These are phyloP conservation scores for Drosophila paranaensis DNA, from an alignment of 2,888 invertebrate species.

Conservation along the genomic window DNA sequence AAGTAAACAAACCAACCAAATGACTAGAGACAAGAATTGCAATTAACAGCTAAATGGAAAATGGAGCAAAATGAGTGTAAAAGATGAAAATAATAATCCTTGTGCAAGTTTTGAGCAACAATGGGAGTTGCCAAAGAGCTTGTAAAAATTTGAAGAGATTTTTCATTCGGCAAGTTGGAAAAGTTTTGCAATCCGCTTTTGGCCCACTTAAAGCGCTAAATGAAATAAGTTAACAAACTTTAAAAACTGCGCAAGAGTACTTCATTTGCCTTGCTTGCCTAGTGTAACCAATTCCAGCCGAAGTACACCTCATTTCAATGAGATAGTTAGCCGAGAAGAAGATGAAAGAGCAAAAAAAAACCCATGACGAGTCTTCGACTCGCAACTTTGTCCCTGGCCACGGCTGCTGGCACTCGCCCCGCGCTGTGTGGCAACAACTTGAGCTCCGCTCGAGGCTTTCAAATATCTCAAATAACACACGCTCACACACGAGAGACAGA, in stretches of 20 bases:
- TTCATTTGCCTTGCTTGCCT: constrained; percentile 9
- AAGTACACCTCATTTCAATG: constrained; percentile 25
- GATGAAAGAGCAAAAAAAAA: constrained; percentile 10
- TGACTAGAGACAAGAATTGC: not conserved
- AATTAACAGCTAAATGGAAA: not conserved
- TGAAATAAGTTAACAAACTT: constrained; percentile 35
- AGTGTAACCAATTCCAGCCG: constrained; percentile 16
- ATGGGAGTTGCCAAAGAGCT: constrained; percentile 14
- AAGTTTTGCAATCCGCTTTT: constrained; percentile 36
- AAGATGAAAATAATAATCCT: not conserved
- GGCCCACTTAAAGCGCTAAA: constrained; percentile 32
- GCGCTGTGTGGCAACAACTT: constrained; percentile 36
- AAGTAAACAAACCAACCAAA: not conserved
- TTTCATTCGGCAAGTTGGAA: constrained; percentile 28
- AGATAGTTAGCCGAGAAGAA: constrained; percentile 6
- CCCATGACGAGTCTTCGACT: constrained; percentile 24
- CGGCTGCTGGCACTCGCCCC: constrained; percentile 40
- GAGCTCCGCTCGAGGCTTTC: constrained; percentile 46
- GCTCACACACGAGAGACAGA: constrained; percentile 22
- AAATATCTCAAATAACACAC: constrained; percentile 50
- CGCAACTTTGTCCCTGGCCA: constrained; percentile 43
- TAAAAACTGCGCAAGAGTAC: constrained; percentile 17
- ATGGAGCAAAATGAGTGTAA: not conserved
- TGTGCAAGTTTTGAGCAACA: constrained; percentile 12
- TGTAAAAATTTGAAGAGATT: constrained; percentile 22